Evolutionary conservation across 2,888 invertebrate species (phyloP).

Genomic region (Protula sp.): DNA sequence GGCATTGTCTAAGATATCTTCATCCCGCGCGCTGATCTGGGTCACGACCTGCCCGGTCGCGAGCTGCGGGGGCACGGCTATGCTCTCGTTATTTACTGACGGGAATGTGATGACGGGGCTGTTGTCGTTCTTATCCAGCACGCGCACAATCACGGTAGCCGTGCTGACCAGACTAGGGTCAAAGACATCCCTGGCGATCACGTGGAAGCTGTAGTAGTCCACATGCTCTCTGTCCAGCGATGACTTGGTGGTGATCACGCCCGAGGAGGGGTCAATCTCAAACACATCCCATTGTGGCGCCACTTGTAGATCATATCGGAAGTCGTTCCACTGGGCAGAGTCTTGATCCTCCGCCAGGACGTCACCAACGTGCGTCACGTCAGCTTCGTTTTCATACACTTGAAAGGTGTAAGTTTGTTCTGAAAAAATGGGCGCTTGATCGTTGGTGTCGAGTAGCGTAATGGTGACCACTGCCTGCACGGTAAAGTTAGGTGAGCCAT

Average conservation of each 20-base stretch:
- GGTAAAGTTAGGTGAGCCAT: background rate
- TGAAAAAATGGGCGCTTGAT: conserved; percentile 1
- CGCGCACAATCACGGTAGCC: background rate
- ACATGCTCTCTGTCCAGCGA: background rate
- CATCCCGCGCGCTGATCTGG: background rate
- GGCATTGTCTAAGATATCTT: conserved; percentile 1
- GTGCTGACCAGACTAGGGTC: background rate
- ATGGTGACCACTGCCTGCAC: background rate
- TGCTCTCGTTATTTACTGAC: background rate
- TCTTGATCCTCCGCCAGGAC: conserved; percentile 2
- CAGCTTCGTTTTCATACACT: background rate
- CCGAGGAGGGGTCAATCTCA: background rate
- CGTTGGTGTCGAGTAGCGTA: conserved; percentile 1
- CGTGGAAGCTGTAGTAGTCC: background rate
- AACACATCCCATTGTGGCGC: background rate
- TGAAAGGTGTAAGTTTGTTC: background rate
- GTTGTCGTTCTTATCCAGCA: conserved; percentile 5
- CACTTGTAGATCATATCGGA: background rate
- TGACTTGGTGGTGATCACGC: background rate
- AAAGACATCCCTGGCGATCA: background rate
- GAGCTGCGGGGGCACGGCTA: background rate
- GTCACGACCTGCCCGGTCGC: background rate
- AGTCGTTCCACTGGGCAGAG: background rate
- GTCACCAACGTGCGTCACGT: background rate
- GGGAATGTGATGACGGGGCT: conserved; percentile 1